Base-by-base conservation (phyloP, 2,113 vertebrate genomes). In the Onychostruthus taczanowskii region DNA sequence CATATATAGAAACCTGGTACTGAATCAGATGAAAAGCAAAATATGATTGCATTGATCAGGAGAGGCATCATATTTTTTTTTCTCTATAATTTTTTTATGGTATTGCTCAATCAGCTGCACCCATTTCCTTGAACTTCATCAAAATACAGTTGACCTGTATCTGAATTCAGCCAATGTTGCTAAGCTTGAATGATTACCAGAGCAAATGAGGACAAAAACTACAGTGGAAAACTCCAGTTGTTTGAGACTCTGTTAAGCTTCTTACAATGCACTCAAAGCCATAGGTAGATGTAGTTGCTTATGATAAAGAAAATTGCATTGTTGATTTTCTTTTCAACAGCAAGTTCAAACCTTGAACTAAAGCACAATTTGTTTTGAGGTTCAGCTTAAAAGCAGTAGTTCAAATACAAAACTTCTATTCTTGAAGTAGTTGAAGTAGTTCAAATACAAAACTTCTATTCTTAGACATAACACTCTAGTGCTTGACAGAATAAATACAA, bases 291-390 rank as follows among this genome's bases (percentile, higher is more conserved):
- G 44, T 47, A 77, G 76, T 82, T 96, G 70, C 33, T 92, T 30
- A 58, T 43, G 66, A 80, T 89, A 89, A 84, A 90, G 73, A 87
- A 93, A 95, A 87, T 84, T 35, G 43, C 70, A 82, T 47, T 87
- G 68, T 82, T 96, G 83, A 82, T 91, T 93, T 95, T 80, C 84
- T 80, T 94, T 95, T 92, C 90, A 94, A 58, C 30, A 83, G 78
- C 11, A 87, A 93, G 75, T 72, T 95, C 61, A 86, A 95, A 43
- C 67, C 81, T 91, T 93, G 84, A 95, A 95, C 70, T 91, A 59
- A 85, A 80, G 67, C 33, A 26, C 43, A 49, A 33, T 79, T 95
- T 86, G 39, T 95, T 85, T 90, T 68, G 82, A 96, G 55, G 35
- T 94, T 95, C 83, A 81, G 44, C 78, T 85, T 83, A 68, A 92